A percentile compares a stretch with the other conserved stretches of the same genome.
Conservation (phyloP, 2,113 vertebrate species). For the Carollia perspicillata region DNA sequence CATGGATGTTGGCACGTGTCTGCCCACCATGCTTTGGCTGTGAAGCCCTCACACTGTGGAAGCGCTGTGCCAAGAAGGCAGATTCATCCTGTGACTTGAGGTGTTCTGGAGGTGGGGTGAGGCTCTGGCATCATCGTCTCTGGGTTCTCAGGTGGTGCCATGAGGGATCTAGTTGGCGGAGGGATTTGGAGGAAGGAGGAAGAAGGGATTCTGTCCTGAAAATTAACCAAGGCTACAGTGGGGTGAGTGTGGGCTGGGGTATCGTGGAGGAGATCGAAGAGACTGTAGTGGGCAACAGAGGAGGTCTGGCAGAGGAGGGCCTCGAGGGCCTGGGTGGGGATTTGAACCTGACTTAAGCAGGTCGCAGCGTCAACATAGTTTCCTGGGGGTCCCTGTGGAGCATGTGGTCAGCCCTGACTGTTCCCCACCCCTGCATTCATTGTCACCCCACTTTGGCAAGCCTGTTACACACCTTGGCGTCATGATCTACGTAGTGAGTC, state of each 20-base stretch:
- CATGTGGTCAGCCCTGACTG: not conserved
- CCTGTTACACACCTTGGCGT: rapidly evolving
- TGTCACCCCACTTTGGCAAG: rapidly evolving
- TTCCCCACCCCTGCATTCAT: not conserved
- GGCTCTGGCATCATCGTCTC: not conserved
- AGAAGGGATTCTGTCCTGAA: not conserved
- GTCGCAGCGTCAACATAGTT: not conserved
- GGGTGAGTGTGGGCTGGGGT: not conserved
- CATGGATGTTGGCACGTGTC: not conserved
- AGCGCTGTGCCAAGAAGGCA: not conserved
- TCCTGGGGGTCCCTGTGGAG: not conserved
- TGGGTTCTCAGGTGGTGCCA: not conserved
- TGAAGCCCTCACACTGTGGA: not conserved
- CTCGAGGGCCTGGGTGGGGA: not conserved
- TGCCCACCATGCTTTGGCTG: not conserved
- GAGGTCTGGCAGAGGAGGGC: not conserved
- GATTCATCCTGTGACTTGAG: rapidly evolving
- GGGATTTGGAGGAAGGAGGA: not conserved
- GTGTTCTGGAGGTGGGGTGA: rapidly evolving
- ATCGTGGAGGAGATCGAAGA: not conserved
- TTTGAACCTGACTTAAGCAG: not conserved
- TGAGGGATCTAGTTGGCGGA: not conserved
- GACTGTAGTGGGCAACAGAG: not conserved
- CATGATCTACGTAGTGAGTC: not conserved
- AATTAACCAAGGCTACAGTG: not conserved